These are phyloP conservation scores for Morpho deidamia DNA, from an alignment of 2,888 invertebrate genomes.

Conservation along the genomic window DNA sequence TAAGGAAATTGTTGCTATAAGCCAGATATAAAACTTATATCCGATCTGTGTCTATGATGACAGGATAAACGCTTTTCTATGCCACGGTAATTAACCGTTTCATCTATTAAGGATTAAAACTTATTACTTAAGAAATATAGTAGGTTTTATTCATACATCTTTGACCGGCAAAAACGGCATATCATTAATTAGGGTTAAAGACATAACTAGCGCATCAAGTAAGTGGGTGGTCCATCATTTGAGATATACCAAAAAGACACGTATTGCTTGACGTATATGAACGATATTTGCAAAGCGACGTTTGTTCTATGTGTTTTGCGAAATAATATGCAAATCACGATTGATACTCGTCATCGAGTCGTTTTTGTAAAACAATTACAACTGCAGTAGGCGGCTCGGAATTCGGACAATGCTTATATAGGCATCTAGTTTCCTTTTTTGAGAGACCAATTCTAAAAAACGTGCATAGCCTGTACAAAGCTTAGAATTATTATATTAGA, in stretches of 20 bases:
- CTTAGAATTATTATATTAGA: too few relatives aligned
- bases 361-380: conserved; percentile 44
- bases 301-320: conserved; percentile 35
- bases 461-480: too few relatives aligned
- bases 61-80: too few relatives aligned
- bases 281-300: neutral
- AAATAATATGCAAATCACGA: conserved; percentile 55
- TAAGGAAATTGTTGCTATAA: too few relatives aligned
- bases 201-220: conserved; percentile 11
- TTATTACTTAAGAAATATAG: too few relatives aligned
- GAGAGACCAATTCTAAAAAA: neutral
- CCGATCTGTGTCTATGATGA: too few relatives aligned
- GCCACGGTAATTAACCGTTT: too few relatives aligned
- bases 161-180: neutral
- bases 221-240: conserved; percentile 19
- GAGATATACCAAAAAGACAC: neutral
- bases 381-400: conserved; percentile 27
- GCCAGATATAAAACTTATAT: too few relatives aligned
- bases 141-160: too few relatives aligned
- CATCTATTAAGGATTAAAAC: too few relatives aligned
- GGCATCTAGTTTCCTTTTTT: conserved; percentile 11
- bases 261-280: neutral
- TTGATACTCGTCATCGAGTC: conserved; percentile 42
- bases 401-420: conserved; percentile 22
- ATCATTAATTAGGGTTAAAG: conserved; percentile 2